Evolutionary conservation across 1,140 invertebrate species (phyloP).

Genomic region (Drosophila pseudoananassae): DNA sequence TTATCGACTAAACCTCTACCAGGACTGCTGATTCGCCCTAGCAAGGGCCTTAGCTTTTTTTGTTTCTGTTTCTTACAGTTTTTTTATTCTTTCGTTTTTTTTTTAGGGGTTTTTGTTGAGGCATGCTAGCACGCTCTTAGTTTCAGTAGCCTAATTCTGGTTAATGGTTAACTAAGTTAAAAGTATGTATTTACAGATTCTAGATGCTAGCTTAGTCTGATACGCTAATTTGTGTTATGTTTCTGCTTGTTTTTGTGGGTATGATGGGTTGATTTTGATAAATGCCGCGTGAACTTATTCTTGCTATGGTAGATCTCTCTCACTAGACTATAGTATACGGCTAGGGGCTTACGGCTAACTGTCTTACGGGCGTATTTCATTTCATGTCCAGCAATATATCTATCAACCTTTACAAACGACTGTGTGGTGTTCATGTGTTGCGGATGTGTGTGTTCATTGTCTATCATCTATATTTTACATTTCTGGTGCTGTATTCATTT

Average conservation of each 20-base stretch:
- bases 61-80: constrained; percentile 17
- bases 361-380: constrained; percentile 58
- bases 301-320: constrained; percentile 36
- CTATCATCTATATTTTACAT: constrained; percentile 69
- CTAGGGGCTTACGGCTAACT: constrained; percentile 44
- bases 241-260: not conserved
- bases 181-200: constrained; percentile 43
- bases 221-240: constrained; percentile 51
- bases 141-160: constrained; percentile 26
- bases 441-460: constrained; percentile 10
- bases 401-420: constrained; percentile 63
- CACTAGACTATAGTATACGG: constrained; percentile 37
- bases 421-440: not conserved
- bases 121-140: constrained; percentile 31
- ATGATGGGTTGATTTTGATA: constrained; percentile 17
- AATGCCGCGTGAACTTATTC: constrained; percentile 43
- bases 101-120: constrained; percentile 24
- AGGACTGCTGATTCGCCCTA: constrained; percentile 27
- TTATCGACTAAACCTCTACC: constrained; percentile 28
- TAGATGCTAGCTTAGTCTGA: constrained; percentile 10
- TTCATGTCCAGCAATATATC: constrained; percentile 72
- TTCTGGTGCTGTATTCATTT: constrained; percentile 21
- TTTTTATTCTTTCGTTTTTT: constrained; percentile 23
- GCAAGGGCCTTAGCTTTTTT: constrained; percentile 15
- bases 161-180: constrained; percentile 28